These are phyloP conservation scores for Rhopilema esculentum DNA, from an alignment of 30 jellyfish, hydroid and myxozoan species.

Conservation along the genomic window DNA sequence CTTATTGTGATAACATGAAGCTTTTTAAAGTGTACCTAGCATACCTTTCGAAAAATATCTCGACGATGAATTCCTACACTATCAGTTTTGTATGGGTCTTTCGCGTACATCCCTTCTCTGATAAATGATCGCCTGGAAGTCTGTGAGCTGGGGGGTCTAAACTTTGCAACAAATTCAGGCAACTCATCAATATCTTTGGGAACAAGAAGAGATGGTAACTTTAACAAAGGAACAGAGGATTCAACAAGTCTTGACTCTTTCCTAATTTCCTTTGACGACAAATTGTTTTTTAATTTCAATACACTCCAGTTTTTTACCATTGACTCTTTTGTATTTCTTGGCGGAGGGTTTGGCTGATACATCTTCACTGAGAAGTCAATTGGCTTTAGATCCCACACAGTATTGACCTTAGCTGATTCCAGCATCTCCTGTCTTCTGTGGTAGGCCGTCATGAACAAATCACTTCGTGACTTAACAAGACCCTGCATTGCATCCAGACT, in stretches of 20 bases:
- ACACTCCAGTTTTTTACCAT: constrained; percentile 13
- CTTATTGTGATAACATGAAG: neutral
- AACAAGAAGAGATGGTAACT: constrained; percentile 29
- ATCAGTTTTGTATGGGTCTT: constrained; percentile 37
- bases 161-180: constrained; percentile 18
- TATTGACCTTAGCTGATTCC: constrained; percentile 29
- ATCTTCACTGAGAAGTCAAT: constrained; percentile 57
- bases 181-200: constrained; percentile 16
- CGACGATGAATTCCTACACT: constrained; percentile 50
- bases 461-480: constrained; percentile 54
- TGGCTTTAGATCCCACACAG: constrained; percentile 63
- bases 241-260: neutral
- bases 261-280: neutral
- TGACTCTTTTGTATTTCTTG: constrained; percentile 36
- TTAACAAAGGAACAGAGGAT: constrained; percentile 43
- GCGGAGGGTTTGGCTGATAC: constrained; percentile 49
- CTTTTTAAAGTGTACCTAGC: neutral
- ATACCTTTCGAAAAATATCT: constrained; percentile 51
- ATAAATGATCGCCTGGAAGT: constrained; percentile 16
- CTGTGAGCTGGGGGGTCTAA: constrained; percentile 56
- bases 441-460: constrained; percentile 10
- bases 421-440: constrained; percentile 1
- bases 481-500: constrained; percentile 57
- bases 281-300: neutral
- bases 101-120: constrained; percentile 22